Conservation (phyloP, 2,888 invertebrate genomes). For the Zaprionus lineosus region DNA sequence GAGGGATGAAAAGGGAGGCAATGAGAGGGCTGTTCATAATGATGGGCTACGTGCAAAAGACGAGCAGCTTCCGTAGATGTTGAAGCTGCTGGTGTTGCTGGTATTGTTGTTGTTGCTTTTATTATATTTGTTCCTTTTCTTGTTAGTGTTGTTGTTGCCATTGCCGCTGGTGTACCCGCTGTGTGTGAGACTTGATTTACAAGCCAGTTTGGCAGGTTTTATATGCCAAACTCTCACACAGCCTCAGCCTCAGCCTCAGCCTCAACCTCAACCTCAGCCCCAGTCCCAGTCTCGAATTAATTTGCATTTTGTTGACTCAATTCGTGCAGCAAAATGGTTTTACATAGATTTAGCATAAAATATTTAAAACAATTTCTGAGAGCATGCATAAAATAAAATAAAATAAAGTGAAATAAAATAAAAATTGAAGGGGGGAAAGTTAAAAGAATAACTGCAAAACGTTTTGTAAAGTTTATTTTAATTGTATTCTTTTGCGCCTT, state of each 20-base stretch:
- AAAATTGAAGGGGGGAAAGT: too few relatives aligned
- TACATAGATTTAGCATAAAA: constrained; percentile 72
- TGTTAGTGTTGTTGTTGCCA: constrained; percentile 12
- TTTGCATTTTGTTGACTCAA: constrained; percentile 75
- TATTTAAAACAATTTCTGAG: constrained; percentile 57
- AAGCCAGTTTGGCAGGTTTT: constrained; percentile 45
- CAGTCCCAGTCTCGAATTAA: constrained; percentile 45
- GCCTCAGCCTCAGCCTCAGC: constrained; percentile 12
- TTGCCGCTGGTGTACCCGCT: constrained; percentile 5
- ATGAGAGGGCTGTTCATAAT: constrained; percentile 31
- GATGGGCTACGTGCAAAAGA: constrained; percentile 45
- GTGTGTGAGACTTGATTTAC: constrained; percentile 63
- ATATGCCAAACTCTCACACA: constrained; percentile 25
- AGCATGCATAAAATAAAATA: constrained; percentile 21
- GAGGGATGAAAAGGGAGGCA: constrained; percentile 1
- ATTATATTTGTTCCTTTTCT: constrained; percentile 1
- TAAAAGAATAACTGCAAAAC: constrained; percentile 34
- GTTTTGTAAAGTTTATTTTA: constrained; percentile 68
- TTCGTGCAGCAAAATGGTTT: constrained; percentile 73
- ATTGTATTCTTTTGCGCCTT: constrained; percentile 53
- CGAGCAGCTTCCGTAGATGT: constrained; percentile 22
- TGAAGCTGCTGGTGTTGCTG: constrained; percentile 1
- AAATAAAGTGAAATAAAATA: too few relatives aligned
- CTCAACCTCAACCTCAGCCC: constrained; percentile 8
- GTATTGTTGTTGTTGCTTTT: constrained; percentile 12